Evolutionary conservation across 2,888 invertebrate genomes (phyloP), one percentile per base, ranked within the genome.

Genomic region (Bruchidius siliquastri): DNA sequence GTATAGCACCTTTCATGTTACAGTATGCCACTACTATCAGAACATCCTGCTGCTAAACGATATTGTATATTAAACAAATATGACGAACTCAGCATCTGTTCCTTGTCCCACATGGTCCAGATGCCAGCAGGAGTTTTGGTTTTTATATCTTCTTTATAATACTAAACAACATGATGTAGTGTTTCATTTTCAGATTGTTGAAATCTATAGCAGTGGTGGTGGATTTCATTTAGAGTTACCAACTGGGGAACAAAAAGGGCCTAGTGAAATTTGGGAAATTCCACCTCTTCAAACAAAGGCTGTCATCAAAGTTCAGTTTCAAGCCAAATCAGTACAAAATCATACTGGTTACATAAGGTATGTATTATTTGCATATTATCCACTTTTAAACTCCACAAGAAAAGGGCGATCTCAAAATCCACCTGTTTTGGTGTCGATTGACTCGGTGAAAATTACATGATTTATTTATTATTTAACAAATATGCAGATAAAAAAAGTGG

Each of bases 171-270:
- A 49, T 49, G 1, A 49, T 49, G 13, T 49, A 8, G 10, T 49
- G 18, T n/a, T 71, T 71, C 21, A 30, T 77, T 81, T 77, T 75
- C 85, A 93, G 92, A 92, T 95, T 83, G 88, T 91, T 76, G 94
- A 94, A 88, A 92, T 95, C 79, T 94, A 94, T 87, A 93, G 94
- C 84, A 96, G 96, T 85, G 97, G 96, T 75, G 93, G 94, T 71
- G 95, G 96, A 84, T 94, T 98, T 87, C 93, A 94, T 86, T 88
- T 98, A 81, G 95, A 96, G 87, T 87, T 96, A 84, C 96, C 98
- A 74, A 89, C 88, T 75, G 94, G 94, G 72, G 92, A 92, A 76
- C 88, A 90, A 75, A 93, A 94, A 84, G 96, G 94, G 73, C 92
- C 94, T 72, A 93, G 93, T 83, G 91, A 92, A 81, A 87, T 96